These are phyloP conservation scores for Akabosia matsudoensis DNA, from an alignment of 1,140 invertebrate genomes.

Conservation along the genomic window DNA sequence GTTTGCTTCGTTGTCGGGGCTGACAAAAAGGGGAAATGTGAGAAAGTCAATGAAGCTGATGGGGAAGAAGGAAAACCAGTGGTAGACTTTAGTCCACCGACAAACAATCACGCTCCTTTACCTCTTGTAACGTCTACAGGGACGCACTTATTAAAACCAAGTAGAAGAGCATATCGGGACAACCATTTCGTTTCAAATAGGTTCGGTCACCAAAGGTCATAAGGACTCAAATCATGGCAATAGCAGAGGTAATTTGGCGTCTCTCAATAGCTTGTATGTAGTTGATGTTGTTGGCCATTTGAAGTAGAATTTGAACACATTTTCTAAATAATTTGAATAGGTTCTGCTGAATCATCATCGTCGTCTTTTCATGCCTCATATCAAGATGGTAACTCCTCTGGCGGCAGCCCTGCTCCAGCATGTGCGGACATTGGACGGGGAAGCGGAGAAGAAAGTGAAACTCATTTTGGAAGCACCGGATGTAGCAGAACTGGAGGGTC, in stretches of 20 bases:
- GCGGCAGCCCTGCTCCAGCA: no score
- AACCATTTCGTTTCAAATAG: conserved; percentile 38
- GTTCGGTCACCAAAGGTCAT: conserved; percentile 25
- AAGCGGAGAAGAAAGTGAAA: background rate
- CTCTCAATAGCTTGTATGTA: no score
- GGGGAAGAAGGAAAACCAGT: background rate
- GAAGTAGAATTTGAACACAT: no score
- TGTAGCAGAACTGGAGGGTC: background rate
- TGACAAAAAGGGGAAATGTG: conserved; percentile 2
- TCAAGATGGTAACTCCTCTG: background rate
- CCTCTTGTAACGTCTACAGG: background rate
- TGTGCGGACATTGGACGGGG: background rate
- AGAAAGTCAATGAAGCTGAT: background rate
- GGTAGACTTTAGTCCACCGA: background rate
- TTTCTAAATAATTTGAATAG: no score
- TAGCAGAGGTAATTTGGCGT: background rate
- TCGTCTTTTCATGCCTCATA: background rate
- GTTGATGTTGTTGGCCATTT: no score
- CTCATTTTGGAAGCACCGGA: background rate
- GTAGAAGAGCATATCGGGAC: background rate
- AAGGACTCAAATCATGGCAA: background rate
- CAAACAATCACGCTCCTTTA: background rate
- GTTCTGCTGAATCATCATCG: no score
- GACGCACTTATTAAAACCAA: background rate
- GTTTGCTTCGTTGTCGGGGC: conserved; percentile 65